phyloP scores from a whole-genome alignment of 2,888 invertebrate species.

The Periphyllus acericola region DNA sequence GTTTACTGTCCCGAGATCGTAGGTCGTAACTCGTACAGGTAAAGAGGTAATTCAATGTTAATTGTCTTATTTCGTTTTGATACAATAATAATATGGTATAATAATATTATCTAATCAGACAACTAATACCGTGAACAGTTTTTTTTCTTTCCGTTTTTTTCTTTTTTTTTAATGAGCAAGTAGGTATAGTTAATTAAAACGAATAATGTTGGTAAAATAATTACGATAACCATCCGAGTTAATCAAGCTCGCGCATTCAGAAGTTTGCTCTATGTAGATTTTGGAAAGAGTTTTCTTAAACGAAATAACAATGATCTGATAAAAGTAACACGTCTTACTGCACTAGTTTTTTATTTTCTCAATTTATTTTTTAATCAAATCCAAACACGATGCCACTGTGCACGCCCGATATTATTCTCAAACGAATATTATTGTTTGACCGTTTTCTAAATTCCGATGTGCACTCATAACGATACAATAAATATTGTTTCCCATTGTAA shows the following conservation, averaged over 20 bases:
- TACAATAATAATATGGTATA: neutral
- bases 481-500: no score
- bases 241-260: neutral
- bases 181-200: neutral
- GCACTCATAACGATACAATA: no score
- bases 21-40: neutral
- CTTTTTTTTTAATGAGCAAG: neutral
- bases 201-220: neutral
- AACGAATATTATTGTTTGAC: neutral
- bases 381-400: neutral
- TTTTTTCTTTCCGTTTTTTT: neutral
- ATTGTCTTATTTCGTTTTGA: neutral
- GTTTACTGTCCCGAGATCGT: neutral
- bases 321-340: neutral
- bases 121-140: neutral
- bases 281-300: neutral
- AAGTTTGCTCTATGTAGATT: neutral
- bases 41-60: constrained; percentile 1
- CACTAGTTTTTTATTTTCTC: neutral
- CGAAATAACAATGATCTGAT: neutral
- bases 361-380: neutral
- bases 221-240: neutral
- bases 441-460: neutral
- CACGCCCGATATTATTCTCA: neutral
- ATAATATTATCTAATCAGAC: neutral